These are phyloP conservation scores for Perca fluviatilis DNA, from an alignment of 2,113 vertebrate species.

Conservation along the genomic window DNA sequence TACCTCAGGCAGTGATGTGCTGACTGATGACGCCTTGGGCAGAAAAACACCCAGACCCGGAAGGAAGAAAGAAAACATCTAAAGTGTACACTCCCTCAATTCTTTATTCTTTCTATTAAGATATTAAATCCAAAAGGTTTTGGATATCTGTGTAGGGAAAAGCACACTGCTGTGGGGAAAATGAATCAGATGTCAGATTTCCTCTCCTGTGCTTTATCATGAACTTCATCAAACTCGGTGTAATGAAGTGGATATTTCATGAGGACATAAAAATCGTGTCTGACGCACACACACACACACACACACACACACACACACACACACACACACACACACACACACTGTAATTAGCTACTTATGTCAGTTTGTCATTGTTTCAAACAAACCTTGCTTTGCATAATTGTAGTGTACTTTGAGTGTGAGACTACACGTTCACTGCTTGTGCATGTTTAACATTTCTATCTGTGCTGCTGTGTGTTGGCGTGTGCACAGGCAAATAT, in stretches of 20 bases:
- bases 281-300: neutral
- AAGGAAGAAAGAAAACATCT: neutral
- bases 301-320: neutral
- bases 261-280: neutral
- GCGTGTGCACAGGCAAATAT: neutral
- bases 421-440: neutral
- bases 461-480: constrained; percentile 14
- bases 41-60: constrained; percentile 16
- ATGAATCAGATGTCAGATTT: constrained; percentile 21
- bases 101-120: constrained; percentile 4
- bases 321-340: neutral
- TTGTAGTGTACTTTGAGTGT: neutral
- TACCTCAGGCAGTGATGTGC: constrained; percentile 22
- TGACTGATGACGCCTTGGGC: constrained; percentile 32
- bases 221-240: constrained; percentile 33
- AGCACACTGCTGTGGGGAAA: constrained; percentile 14
- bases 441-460: neutral
- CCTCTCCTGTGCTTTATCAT: constrained; percentile 18
- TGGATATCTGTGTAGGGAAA: constrained; percentile 8
- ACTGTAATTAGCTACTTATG: constrained; percentile 53
- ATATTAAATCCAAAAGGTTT: constrained; percentile 20
- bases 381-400: neutral
- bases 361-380: constrained; percentile 37
- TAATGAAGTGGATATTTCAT: constrained; percentile 39
- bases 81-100: neutral